Percentiles rank a stretch among this genome's conserved stretches.
Conservation (phyloP, 2,888 invertebrate species). For the Drosophila infuscata region DNA sequence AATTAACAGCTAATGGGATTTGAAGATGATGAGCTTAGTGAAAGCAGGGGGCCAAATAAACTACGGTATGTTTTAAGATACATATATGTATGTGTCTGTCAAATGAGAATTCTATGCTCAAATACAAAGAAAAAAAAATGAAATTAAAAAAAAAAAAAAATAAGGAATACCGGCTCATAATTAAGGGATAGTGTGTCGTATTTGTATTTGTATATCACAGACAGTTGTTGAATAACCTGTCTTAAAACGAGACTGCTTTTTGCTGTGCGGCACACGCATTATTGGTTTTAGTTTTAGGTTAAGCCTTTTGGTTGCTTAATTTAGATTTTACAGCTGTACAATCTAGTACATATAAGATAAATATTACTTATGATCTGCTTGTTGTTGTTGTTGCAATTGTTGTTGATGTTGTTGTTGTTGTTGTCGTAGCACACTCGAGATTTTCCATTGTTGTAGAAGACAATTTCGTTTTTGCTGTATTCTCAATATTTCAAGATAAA, state of each 20-base stretch:
- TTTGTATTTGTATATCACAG: constrained; percentile 17
- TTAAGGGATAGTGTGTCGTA: constrained; percentile 18
- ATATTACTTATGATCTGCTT: constrained; percentile 40
- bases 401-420: constrained; percentile 15
- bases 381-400: constrained; percentile 21
- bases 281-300: constrained; percentile 10
- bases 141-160: neutral
- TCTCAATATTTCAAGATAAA: constrained; percentile 44
- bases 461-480: constrained; percentile 30
- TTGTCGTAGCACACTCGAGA: constrained; percentile 38
- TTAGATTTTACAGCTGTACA: constrained; percentile 52
- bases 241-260: constrained; percentile 41
- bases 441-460: constrained; percentile 36
- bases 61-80: constrained; percentile 11
- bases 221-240: constrained; percentile 27
- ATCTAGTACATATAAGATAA: constrained; percentile 69
- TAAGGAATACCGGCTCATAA: constrained; percentile 3
- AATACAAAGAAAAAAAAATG: constrained; percentile 16
- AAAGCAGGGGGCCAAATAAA: neutral
- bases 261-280: constrained; percentile 22
- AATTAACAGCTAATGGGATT: constrained; percentile 5
- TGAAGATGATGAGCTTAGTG: neutral
- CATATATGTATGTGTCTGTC: constrained; percentile 7
- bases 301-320: constrained; percentile 40
- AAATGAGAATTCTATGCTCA: neutral